Base-by-base conservation (phyloP, 1,140 invertebrate species). In the Bombus pyrosoma region DNA sequence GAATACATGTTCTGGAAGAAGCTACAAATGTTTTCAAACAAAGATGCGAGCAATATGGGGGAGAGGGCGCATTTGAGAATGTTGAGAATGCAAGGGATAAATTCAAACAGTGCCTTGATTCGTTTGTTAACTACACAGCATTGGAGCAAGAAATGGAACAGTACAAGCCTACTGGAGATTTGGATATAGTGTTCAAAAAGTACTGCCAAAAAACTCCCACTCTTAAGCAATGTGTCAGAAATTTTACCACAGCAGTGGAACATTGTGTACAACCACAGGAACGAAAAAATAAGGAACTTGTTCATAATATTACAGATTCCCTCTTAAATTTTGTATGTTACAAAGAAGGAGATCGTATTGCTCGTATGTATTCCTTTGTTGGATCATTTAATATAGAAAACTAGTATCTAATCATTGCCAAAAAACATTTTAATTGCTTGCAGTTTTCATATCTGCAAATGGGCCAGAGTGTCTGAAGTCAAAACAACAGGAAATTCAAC, bases 301-400 rank as follows among this genome's bases (percentile, higher is more conserved):
- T 97, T 5, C 91, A 96, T 75, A 97, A 97, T 82, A 96, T 98
- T 25, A 96, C 96, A 0, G 95, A 97, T 12, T 96, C 97, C 15
- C 89, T 98, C 0, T 90, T 97, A 0, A 95, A 96, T 57, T 98
- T 98, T 89, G 95, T 97, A 34, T 98, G 98, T 91, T 96, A 95
- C 76, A 97, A 97, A 86, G 97, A 98, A 87, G 98, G 98, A 10
- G 97, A 98, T 93, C 96, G 97, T 87, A 97, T 98, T 90, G 97
- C 97, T 5, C 95, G 97, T 97, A 94, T 96, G 96, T 96, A 86
- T 83, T 66, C 71, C 34, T 71, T 59, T 79, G 15, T 13, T 81
- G 64, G 32, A 39, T 79, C 69, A 18, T 28, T 81, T 75, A 18
- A 39, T 25, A 25, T 9, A n/a, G 3, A 3, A 22, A 22, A 53